Base-by-base conservation (phyloP, 2,888 invertebrate genomes). In the Polydesmus complanatus region DNA sequence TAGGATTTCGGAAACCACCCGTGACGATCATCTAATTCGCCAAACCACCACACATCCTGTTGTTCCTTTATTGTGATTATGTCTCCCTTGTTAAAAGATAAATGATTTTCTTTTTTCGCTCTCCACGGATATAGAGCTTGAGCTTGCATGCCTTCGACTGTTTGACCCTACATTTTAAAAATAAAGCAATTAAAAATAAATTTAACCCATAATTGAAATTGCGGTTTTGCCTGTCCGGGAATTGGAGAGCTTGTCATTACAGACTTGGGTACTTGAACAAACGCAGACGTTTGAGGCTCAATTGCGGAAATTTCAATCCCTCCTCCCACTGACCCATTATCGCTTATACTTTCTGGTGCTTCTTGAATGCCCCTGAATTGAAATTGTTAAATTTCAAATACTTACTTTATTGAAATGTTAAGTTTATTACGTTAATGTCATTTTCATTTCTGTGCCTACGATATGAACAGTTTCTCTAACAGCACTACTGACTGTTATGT, bases 311-410 rank as follows among this genome's bases (percentile, higher is more conserved):
- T 65, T 52, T 70, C 68, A 37, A 70, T 65, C 52, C 70, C 68
- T 11, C 53, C 59, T 26, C 73, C 74, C 54, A 75, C 66, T 8
- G 77, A 77, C 48, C 76, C 78, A 53, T 76, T 76, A 55, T 78
- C 78, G 21, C 75, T 75, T 49, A 78, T 73, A 63, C 78, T 79
- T 72, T 83, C 82, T 51, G 82, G 85, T 1, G 86, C 83, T 72
- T 87, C 87, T 0, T 81, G 85, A 63, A 87, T 86, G 64, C 83
- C 86, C 67, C 81, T 86, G 68, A n/a, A 72, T 71, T 61, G 67
- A 61, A 54, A 65, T 63, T 62, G 55, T 19, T 61, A 55, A 64
- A 58, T 37, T 23, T 62, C 47, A 48, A 59, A 37, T 37, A 58
- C 49, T 49, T 49, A 54, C 1, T 73, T 72, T 66, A 19, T 18